phyloP scores from a whole-genome alignment of 2,888 invertebrate genomes.

The Proisotoma minuta region DNA sequence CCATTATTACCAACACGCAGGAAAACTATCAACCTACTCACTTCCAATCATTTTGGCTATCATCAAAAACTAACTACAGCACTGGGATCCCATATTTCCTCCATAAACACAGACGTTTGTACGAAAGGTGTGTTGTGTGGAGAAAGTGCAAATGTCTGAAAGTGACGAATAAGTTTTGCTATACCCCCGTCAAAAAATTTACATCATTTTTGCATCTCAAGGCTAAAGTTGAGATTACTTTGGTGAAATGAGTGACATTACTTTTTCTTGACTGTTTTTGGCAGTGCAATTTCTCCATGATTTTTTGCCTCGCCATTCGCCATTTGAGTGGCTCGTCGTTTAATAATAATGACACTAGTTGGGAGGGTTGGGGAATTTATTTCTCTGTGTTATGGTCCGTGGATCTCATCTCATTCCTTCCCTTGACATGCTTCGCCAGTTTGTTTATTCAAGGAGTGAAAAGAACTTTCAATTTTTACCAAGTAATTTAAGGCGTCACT shows the following conservation, averaged over 20 bases:
- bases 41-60: too few species aligned
- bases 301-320: neutral
- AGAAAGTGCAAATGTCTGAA: too few species aligned
- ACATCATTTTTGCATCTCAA: too few species aligned
- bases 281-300: conserved; percentile 3
- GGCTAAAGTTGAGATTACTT: too few species aligned
- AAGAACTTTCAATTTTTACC: neutral
- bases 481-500: conserved; percentile 5
- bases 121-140: too few species aligned
- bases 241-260: too few species aligned
- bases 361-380: neutral
- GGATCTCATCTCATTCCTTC: neutral
- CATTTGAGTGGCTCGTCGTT: neutral
- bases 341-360: neutral
- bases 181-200: too few species aligned
- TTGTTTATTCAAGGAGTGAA: conserved; percentile 5
- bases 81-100: neutral
- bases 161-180: too few species aligned
- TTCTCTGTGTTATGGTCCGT: neutral
- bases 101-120: neutral
- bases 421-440: neutral
- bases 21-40: neutral
- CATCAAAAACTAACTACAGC: neutral
- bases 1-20: neutral
- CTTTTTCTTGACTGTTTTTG: neutral